Evolutionary conservation across 2,113 vertebrate genomes (phyloP).

Genomic region (Platichthys stellatus): DNA sequence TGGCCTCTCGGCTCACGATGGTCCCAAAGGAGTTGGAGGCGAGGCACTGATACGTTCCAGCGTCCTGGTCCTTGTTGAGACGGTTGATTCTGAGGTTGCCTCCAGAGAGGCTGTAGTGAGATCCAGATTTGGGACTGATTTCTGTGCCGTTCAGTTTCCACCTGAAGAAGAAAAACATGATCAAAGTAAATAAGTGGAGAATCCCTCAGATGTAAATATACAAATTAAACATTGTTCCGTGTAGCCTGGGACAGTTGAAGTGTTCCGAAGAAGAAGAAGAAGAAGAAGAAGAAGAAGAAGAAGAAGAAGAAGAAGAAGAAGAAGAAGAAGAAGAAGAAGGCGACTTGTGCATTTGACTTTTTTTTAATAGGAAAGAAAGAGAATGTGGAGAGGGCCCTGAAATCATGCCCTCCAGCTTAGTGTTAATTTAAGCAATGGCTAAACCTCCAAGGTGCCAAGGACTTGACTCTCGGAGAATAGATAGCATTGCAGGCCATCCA

Average conservation of each 20-base stretch:
- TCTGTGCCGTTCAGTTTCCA: slow-evolving; percentile 95
- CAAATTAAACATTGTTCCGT: slow-evolving; percentile 21
- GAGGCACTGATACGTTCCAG: slow-evolving; percentile 94
- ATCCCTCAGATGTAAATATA: slow-evolving; percentile 26
- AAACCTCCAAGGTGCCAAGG: slow-evolving; percentile 61
- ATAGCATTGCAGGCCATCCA: slow-evolving; percentile 74
- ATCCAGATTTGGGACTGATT: slow-evolving; percentile 87
- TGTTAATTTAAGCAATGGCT: slow-evolving; percentile 67
- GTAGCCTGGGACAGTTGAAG: slow-evolving; percentile 4
- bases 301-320: slow-evolving; percentile 6
- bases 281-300: slow-evolving; percentile 17
- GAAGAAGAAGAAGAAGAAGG: slow-evolving; percentile 10
- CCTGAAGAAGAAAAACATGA: slow-evolving; percentile 71
- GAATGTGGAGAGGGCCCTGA: slow-evolving; percentile 33
- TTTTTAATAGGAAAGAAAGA: slow-evolving; percentile 30
- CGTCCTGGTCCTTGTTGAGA: slow-evolving; percentile 90
- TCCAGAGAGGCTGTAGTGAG: slow-evolving; percentile 90
- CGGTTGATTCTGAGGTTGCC: slow-evolving; percentile 93
- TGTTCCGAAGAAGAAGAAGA: slow-evolving; percentile 1
- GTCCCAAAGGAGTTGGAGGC: slow-evolving; percentile 95
- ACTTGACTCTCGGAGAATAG: slow-evolving; percentile 63
- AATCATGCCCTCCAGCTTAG: slow-evolving; percentile 48
- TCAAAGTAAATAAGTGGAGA: not conserved
- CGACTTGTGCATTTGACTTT: slow-evolving; percentile 32
- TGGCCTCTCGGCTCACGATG: slow-evolving; percentile 92